phyloP scores from a whole-genome alignment of 2,888 invertebrate genomes.

The Ceramica pisi region DNA sequence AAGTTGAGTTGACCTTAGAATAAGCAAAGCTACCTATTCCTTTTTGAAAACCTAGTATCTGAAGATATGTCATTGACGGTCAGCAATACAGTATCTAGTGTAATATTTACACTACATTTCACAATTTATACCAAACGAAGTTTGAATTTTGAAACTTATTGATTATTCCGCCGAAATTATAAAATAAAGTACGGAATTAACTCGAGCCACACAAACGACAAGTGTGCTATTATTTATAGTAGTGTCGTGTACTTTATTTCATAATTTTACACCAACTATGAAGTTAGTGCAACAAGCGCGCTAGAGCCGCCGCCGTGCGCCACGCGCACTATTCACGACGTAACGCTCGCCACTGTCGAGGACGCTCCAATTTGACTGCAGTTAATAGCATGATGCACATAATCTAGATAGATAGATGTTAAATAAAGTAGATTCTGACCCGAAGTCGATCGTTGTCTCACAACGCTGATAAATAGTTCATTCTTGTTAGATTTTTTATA shows the following conservation, averaged over 20 bases:
- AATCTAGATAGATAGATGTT: not conserved
- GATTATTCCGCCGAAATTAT: not conserved
- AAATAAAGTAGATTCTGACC: not conserved
- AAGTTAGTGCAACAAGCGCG: not conserved
- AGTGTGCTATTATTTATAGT: no score
- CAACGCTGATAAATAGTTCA: not conserved
- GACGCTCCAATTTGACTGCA: not conserved
- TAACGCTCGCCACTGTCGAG: not conserved
- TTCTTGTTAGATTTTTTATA: not conserved
- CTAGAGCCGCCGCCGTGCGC: not conserved
- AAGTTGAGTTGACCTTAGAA: no score
- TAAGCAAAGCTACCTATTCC: no score
- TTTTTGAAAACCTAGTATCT: no score
- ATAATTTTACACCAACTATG: no score
- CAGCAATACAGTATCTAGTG: no score
- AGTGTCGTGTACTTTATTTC: no score
- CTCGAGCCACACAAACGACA: not conserved
- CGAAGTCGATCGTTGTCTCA: not conserved
- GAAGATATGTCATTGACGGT: no score
- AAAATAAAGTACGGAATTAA: not conserved
- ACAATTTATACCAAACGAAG: no score
- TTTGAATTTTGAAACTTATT: not conserved
- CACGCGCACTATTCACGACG: not conserved
- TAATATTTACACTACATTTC: no score
- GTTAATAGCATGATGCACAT: not conserved